These are phyloP conservation scores for Sphenodon punctatus DNA, from an alignment of 2,797 vertebrate species.

Conservation along the genomic window DNA sequence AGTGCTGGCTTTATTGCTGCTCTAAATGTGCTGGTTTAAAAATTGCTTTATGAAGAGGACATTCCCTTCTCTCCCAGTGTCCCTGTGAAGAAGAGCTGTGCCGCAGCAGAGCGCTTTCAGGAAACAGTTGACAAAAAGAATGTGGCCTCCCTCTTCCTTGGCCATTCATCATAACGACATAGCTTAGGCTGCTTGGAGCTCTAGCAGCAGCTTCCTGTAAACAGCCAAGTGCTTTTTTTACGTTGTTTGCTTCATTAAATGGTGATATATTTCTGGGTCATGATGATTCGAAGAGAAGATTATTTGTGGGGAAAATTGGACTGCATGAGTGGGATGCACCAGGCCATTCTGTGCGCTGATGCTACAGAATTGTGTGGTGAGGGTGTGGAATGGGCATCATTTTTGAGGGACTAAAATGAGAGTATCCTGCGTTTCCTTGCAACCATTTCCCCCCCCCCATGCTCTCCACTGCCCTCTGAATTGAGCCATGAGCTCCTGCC, in stretches of 20 bases:
- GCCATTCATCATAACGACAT: constrained; percentile 49
- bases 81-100: background rate
- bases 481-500: too few relatives aligned
- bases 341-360: background rate
- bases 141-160: constrained; percentile 71
- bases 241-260: background rate
- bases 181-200: constrained; percentile 23
- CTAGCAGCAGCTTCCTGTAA: constrained; percentile 84
- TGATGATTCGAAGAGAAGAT: background rate
- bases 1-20: background rate
- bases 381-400: too few relatives aligned
- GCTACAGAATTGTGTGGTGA: background rate
- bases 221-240: constrained; percentile 51
- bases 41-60: background rate
- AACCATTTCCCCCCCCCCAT: too few relatives aligned
- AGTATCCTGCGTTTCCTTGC: too few relatives aligned
- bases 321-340: background rate
- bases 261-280: background rate
- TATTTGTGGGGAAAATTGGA: background rate
- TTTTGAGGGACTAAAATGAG: too few relatives aligned
- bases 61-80: background rate
- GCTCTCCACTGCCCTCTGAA: too few relatives aligned
- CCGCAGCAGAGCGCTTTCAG: constrained; percentile 54
- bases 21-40: background rate
- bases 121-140: constrained; percentile 84